Base-by-base conservation (phyloP, 2,797 vertebrate species). In the Poecilia gillii region DNA sequence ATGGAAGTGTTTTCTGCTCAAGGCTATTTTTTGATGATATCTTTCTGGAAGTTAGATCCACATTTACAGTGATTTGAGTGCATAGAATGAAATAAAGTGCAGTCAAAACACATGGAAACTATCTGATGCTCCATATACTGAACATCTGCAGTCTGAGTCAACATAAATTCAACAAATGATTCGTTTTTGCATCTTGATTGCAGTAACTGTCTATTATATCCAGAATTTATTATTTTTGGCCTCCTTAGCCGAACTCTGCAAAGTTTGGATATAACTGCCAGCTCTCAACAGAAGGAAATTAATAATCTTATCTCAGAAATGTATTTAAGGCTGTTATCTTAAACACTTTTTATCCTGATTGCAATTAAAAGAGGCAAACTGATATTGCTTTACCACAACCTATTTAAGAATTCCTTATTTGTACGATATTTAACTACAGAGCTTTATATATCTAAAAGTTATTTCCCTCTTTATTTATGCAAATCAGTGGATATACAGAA, bases 1-100 rank as follows among this genome's bases (percentile, higher is more conserved):
- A 85, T 73, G 77, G 62, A 80, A 47, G 25, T 16, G 1, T 78
- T 84, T 82, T 79, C 28, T 43, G 73, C 84, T 66, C 11, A 66
- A 77, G 79, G 82, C 81, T 85, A 70, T 75, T 59, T 78, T 87
- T 66, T 85, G 68, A 72, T 55, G 55, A 76, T 74, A 51, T 43
- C 31, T 36, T 51, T 45, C 53, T 59, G 49, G 71, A 74, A 77
- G 84, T 81, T 71, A 55, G n/a, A 81, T 77, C 76, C 2, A 49
- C 1, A 1, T 75, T 74, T 74, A 68, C 55, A 77, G 46, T 45
- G 23, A 57, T 68, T 68, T 73, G 16, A 41, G 33, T 20, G 18
- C 6, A 71, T 77, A 66, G 62, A 81, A 81, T 59, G 5, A 74
- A 81, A 66, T 68, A 31, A 77, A 64, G 68, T 84, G 62, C 20